Evolutionary conservation across 2,888 invertebrate species (phyloP), one percentile per base, ranked within the genome.

Genomic region (Cynaeus angustus): DNA sequence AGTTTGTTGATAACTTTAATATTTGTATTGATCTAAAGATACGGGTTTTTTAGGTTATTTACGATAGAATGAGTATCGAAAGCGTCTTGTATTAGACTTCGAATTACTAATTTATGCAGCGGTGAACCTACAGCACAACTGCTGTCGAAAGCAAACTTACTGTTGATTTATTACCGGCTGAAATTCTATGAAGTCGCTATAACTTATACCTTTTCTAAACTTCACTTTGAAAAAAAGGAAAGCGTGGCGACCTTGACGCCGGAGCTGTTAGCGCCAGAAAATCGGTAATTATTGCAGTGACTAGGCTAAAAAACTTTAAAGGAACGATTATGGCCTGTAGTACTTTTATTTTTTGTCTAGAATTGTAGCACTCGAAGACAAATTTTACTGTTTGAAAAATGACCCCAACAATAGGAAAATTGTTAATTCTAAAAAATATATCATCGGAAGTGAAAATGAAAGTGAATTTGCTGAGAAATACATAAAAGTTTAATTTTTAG

Each of bases 61-160:
- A 41, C 28, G 28, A 46, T 46, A 43, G 48, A 48, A 61, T 56
- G 43, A 61, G 48, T 30, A 43, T 30, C 61, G 58, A 26, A 21
- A 9, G 45, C 30, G 45, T 53, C 59, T 50, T 28, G 26, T 50
- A 66, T 62, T 64, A 26, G 56, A 21, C 61, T 68, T 68, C 59
- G 64, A 69, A 72, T 74, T 71, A 72, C 62, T 72, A 75, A 75
- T 75, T 71, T 74, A 74, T 74, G 72, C 72, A 66, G 75, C 72
- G 71, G 73, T 72, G 70, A 73, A 73, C 73, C 75, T 52, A 72
- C 64, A 67, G 71, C 72, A 69, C 71, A 72, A 70, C 61, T 72
- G 67, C 73, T 72, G 75, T 75, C 75, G 72, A 74, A 74, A 74
- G 68, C 74, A 75, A 71, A 69, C 73, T 72, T 41, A 68, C 70